Conservation (phyloP, 1,140 invertebrate genomes). For the Acromyrmex heyeri region DNA sequence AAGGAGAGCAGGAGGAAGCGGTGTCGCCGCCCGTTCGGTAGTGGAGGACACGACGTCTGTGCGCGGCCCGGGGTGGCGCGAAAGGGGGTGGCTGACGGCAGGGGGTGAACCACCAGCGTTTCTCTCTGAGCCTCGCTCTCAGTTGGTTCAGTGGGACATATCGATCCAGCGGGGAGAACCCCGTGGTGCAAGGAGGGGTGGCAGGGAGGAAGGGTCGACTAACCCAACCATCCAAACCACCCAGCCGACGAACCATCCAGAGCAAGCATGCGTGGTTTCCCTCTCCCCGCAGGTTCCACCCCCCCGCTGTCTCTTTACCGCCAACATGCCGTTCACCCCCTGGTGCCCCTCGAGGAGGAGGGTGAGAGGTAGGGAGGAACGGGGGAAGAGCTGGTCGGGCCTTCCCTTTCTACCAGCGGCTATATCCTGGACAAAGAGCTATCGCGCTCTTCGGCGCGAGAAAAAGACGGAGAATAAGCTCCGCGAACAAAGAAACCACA, state of each 20-base stretch:
- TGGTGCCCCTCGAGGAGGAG: not conserved
- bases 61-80: constrained; percentile 40
- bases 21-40: constrained; percentile 53
- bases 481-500: constrained; percentile 68
- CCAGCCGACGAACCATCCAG: constrained; percentile 67
- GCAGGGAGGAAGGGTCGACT: constrained; percentile 31
- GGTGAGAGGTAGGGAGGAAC: not conserved
- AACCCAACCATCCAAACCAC: constrained; percentile 66
- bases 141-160: constrained; percentile 77
- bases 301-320: constrained; percentile 41
- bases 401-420: constrained; percentile 62
- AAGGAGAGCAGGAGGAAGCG: constrained; percentile 60
- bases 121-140: constrained; percentile 63
- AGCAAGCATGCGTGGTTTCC: constrained; percentile 66
- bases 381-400: not conserved
- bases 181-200: constrained; percentile 3
- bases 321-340: constrained; percentile 46
- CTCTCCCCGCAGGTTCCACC: constrained; percentile 25
- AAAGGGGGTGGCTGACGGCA: constrained; percentile 54
- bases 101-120: constrained; percentile 20
- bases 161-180: constrained; percentile 68
- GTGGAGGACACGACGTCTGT: constrained; percentile 48
- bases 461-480: constrained; percentile 35
- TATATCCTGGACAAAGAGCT: constrained; percentile 67
- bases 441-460: constrained; percentile 52